phyloP scores from a whole-genome alignment of 2,113 vertebrate species.

The Panurus biarmicus region DNA sequence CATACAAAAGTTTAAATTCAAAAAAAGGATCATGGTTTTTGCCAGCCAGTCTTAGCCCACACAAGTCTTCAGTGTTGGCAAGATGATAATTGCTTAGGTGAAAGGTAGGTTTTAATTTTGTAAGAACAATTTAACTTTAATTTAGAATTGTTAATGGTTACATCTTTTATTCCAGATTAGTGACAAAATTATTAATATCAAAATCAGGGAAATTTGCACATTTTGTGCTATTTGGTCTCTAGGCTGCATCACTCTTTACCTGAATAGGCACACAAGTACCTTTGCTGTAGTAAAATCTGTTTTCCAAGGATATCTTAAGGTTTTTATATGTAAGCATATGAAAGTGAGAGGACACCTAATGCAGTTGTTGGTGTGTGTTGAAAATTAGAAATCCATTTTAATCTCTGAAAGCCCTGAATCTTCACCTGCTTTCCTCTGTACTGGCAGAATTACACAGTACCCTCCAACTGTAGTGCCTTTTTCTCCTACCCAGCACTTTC shows the following conservation, averaged over 20 bases:
- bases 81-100: not conserved
- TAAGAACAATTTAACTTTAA: not conserved
- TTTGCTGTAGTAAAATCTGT: not conserved
- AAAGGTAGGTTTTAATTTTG: not conserved
- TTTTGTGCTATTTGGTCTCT: not conserved
- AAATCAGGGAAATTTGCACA: not conserved
- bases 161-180: not conserved
- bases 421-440: not conserved
- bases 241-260: not conserved
- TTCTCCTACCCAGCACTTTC: not conserved
- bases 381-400: not conserved
- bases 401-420: not conserved
- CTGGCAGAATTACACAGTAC: not conserved
- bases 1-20: not conserved
- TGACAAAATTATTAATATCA: not conserved
- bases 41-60: not conserved
- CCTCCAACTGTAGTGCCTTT: not conserved
- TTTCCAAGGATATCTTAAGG: not conserved
- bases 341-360: not conserved
- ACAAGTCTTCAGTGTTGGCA: not conserved
- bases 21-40: not conserved
- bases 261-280: not conserved
- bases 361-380: not conserved
- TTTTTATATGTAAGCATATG: not conserved
- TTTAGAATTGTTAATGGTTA: not conserved